Percentiles rank a stretch among this genome's conserved stretches.
Evolutionary conservation across 2,113 vertebrate species (phyloP).

Genomic region (Rattus rattus): DNA sequence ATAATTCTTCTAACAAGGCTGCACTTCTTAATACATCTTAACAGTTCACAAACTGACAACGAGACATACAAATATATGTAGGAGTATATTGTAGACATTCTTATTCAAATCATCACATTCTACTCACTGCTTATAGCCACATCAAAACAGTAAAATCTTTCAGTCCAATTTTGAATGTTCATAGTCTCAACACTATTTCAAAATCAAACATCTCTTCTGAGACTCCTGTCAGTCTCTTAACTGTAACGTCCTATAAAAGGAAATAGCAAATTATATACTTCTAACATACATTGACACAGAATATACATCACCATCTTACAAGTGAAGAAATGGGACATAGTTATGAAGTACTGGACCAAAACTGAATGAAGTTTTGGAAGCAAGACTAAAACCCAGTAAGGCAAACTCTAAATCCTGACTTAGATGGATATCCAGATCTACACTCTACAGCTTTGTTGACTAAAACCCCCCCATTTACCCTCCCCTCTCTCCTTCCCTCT

Average conservation of each 20-base stretch:
- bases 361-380: no score
- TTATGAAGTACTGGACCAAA: not conserved
- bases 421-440: not conserved
- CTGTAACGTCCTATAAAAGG: not conserved
- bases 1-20: not conserved
- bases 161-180: not conserved
- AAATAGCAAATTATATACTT: not conserved
- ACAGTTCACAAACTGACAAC: not conserved
- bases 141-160: not conserved
- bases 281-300: not conserved
- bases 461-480: not conserved
- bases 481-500: no score
- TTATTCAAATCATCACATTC: not conserved
- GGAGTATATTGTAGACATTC: not conserved
- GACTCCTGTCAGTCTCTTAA: not conserved
- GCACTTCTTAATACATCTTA: not conserved
- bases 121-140: not conserved
- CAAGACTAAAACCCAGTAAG: not conserved
- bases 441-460: not conserved
- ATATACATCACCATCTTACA: not conserved
- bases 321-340: not conserved
- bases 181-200: not conserved
- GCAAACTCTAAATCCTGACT: not conserved
- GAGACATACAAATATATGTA: not conserved
- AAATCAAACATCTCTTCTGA: not conserved